Conservation (phyloP, 2,888 invertebrate genomes). For the Eucera pruinosa region DNA sequence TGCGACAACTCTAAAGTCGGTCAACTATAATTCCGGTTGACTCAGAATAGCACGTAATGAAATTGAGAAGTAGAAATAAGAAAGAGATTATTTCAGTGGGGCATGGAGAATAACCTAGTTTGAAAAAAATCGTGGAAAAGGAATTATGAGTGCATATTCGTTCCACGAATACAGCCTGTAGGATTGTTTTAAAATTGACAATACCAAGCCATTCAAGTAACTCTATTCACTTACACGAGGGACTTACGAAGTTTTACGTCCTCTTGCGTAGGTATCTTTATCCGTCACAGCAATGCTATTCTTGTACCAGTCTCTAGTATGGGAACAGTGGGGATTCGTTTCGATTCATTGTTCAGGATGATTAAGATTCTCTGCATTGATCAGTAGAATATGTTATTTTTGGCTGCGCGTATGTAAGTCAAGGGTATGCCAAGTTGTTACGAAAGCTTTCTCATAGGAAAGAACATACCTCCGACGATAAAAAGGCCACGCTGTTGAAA, state of each 20-base stretch:
- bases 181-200: too few relatives aligned
- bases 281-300: slow-evolving; percentile 16
- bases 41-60: background rate
- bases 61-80: background rate
- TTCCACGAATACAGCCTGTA: too few relatives aligned
- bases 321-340: background rate
- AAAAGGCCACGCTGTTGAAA: background rate
- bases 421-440: too few relatives aligned
- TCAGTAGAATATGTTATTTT: background rate
- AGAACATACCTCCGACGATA: too few relatives aligned
- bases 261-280: too few relatives aligned
- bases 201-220: background rate
- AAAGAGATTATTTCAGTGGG: background rate
- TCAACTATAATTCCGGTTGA: background rate
- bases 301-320: background rate
- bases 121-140: too few relatives aligned
- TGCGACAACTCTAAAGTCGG: slow-evolving; percentile 3
- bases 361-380: slow-evolving; percentile 39
- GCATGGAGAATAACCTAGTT: background rate
- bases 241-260: too few relatives aligned
- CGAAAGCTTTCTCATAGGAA: too few relatives aligned
- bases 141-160: too few relatives aligned
- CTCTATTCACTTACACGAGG: too few relatives aligned
- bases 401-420: too few relatives aligned
- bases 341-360: slow-evolving; percentile 12